Evolutionary conservation across 2,888 invertebrate species (phyloP), one percentile per base, ranked within the genome.

Genomic region (Campopleginae sp.): DNA sequence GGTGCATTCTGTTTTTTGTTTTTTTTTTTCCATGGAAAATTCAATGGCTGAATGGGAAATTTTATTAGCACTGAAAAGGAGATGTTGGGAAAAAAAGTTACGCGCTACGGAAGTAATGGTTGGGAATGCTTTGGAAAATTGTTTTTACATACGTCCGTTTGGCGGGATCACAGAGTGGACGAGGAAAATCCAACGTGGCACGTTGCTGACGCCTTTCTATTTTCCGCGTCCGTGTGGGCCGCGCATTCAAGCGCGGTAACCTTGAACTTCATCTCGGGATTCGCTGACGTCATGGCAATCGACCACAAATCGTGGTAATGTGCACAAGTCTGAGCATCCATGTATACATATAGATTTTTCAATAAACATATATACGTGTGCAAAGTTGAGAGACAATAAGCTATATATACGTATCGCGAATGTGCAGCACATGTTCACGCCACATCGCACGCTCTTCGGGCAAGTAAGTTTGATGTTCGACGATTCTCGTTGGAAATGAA

Each of bases 251-350:
- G 91, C 90, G 89, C 86, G 89, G 77, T 88, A 91, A 92, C 93
- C 93, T 93, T 93, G 93, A 93, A 93, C 93, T 93, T 93, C 93
- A 93, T 92, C 92, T 91, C 89, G 84, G 89, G 90, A 91, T 89
- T 88, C 88, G 86, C 89, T 91, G 91, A 92, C 93, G 93, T 93
- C 93, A 93, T 89, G 90, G 89, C 89, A 90, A 93, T 93, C 93
- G 92, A 93, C 91, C 92, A 90, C 90, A 91, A 92, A 92, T 89
- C 88, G 84, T 38, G 72, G 58, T 38, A 51, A 86, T 87, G 87
- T 87, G 87, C 75, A 86, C 74, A 76, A 77, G 42, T 75, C 19
- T 33, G 33, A 31, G 12, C 27, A 61, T 63, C 17, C 4, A 54
- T 66, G 42, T 44, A 23, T 19, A 54, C 66, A 46, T 44, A 38